phyloP scores from a whole-genome alignment of 2,113 vertebrate species.

The Antechinus flavipes region DNA sequence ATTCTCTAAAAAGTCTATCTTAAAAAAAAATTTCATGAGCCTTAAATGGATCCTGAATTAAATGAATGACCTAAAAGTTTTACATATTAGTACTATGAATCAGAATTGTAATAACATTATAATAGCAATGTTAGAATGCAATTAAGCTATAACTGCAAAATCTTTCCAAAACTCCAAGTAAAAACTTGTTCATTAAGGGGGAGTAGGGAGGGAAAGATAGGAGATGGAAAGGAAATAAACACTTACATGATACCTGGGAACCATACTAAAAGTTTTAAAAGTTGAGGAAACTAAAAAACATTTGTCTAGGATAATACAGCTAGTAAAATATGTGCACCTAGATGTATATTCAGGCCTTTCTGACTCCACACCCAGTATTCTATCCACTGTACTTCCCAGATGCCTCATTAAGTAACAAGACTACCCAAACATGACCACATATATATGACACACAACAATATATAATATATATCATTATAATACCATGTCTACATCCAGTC shows the following conservation, averaged over 20 bases:
- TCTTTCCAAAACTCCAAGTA: neutral
- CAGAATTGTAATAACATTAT: neutral
- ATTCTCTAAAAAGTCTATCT: neutral
- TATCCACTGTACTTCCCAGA: neutral
- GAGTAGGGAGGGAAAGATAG: neutral
- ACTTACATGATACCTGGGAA: neutral
- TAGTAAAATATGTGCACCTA: neutral
- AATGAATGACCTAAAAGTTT: neutral
- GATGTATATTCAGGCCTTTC: neutral
- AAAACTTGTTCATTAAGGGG: neutral
- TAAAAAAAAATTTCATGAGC: neutral
- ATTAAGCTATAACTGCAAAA: neutral
- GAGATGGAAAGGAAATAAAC: neutral
- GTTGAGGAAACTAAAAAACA: neutral
- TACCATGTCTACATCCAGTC: neutral
- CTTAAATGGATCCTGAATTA: neutral
- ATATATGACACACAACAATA: neutral
- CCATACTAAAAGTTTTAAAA: neutral
- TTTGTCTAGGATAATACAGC: neutral
- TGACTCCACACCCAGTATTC: neutral
- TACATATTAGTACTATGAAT: neutral
- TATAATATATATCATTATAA: neutral
- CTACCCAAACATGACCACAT: neutral
- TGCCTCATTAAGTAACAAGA: neutral
- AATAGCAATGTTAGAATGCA: neutral